Percentiles rank a stretch among this genome's conserved stretches.
Evolutionary conservation across 2,797 vertebrate species (phyloP).

Genomic region (Sebastes reedi): DNA sequence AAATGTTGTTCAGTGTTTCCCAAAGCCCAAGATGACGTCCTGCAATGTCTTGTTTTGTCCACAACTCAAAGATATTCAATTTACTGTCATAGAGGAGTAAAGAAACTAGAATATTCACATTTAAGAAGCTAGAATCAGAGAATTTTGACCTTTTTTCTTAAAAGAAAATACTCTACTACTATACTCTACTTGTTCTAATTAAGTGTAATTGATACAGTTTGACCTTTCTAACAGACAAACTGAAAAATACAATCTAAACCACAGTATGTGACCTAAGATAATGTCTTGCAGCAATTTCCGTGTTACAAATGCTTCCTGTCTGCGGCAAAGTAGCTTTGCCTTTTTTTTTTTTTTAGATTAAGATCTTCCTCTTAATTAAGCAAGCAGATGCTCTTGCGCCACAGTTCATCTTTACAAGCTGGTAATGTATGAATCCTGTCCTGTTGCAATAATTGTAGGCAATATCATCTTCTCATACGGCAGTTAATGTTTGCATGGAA

Average conservation of each 20-base stretch:
- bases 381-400: not conserved
- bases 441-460: not conserved
- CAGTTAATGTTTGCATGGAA: not conserved
- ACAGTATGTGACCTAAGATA: not conserved
- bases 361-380: not conserved
- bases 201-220: not conserved
- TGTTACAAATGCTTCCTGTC: not conserved
- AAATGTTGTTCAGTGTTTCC: too few relatives aligned
- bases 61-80: too few relatives aligned
- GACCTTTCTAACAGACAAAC: not conserved
- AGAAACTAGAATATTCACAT: too few relatives aligned
- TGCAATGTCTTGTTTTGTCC: too few relatives aligned
- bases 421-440: not conserved
- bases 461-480: not conserved
- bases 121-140: too few relatives aligned
- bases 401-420: not conserved
- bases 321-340: not conserved
- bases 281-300: not conserved
- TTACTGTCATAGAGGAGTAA: too few relatives aligned
- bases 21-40: rapidly evolving
- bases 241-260: not conserved
- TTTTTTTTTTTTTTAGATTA: not conserved
- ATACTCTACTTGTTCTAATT: not conserved
- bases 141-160: too few relatives aligned
- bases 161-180: too few relatives aligned